phyloP scores from a whole-genome alignment of 2,888 invertebrate species.

The Phortica okadai region DNA sequence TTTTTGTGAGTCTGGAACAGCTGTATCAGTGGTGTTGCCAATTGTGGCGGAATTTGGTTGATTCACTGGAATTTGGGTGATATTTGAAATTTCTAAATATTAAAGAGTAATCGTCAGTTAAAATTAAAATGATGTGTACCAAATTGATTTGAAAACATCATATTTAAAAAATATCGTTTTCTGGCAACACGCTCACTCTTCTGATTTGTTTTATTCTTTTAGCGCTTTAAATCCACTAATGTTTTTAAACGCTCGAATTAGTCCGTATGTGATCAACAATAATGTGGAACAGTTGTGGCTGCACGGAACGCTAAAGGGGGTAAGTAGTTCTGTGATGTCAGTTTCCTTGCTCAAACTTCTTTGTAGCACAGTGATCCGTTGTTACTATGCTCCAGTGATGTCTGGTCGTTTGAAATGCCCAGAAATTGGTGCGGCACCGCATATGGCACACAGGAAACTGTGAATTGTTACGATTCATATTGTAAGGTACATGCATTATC shows the following conservation, averaged over 20 bases:
- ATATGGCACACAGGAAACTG: not conserved
- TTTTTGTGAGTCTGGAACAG: constrained; percentile 44
- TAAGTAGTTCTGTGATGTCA: not conserved
- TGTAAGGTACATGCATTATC: not conserved
- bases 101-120: too few relatives aligned
- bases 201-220: too few relatives aligned
- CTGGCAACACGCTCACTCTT: too few relatives aligned
- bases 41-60: too few relatives aligned
- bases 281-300: not conserved
- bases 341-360: not conserved
- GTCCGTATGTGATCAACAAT: not conserved
- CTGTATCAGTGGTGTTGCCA: not conserved
- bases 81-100: too few relatives aligned
- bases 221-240: too few relatives aligned
- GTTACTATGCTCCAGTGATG: not conserved
- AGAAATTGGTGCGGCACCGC: not conserved
- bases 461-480: not conserved
- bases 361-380: not conserved
- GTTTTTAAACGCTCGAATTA: not conserved
- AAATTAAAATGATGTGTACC: too few relatives aligned
- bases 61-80: too few relatives aligned
- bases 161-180: too few relatives aligned
- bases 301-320: not conserved
- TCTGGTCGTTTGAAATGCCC: not conserved
- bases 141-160: too few relatives aligned